Evolutionary conservation across 2,888 invertebrate genomes (phyloP), one percentile per base, ranked within the genome.

Genomic region (Sinhomidia bicolor): DNA sequence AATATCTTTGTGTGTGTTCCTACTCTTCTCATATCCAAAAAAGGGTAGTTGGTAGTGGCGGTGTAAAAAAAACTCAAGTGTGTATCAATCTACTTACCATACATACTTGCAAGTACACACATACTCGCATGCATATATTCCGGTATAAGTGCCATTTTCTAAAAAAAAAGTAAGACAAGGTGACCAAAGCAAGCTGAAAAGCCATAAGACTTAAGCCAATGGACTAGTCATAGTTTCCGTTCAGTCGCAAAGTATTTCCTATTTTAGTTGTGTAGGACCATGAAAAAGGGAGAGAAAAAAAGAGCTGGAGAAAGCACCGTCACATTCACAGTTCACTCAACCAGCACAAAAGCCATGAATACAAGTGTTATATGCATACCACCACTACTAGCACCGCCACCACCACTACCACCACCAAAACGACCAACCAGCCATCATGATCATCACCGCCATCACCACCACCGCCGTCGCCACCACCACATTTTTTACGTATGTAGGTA

Each of bases 261-360:
- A 83, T 83, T 83, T 74, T 71, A 51, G 68, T 68, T n/a, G 65
- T n/a, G 65, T 29, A 17, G 41, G 32, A 54, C 54, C 60, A 62
- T 62, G 60, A 44, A 57, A 83, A 83, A 36, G 54, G 41, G 6
- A 41, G n/a, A n/a, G n/a, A n/a, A n/a, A n/a, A n/a, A n/a, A 79
- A 23, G 36, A 57, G 65, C 17, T 23, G 32, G 51, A 60, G 47
- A 81, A 81, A 71, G 71, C 68, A 80, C 29, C 68, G 44, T 47
- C 65, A 74, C 83, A 83, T 83, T 83, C 83, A 83, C 83, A 83
- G 83, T 51, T 83, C 83, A 83, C 57, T 83, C 83, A 83, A 71
- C 68, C 83, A 74, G 83, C 57, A 83, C 83, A 83, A 83, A 74
- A 83, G 83, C 60, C 44, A 83, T 83, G 82, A 82, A 82, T 82